Percentiles rank a stretch among this genome's conserved stretches.
Evolutionary conservation across 2,797 vertebrate genomes (phyloP).

Genomic region (Enteromius fasciolatus): DNA sequence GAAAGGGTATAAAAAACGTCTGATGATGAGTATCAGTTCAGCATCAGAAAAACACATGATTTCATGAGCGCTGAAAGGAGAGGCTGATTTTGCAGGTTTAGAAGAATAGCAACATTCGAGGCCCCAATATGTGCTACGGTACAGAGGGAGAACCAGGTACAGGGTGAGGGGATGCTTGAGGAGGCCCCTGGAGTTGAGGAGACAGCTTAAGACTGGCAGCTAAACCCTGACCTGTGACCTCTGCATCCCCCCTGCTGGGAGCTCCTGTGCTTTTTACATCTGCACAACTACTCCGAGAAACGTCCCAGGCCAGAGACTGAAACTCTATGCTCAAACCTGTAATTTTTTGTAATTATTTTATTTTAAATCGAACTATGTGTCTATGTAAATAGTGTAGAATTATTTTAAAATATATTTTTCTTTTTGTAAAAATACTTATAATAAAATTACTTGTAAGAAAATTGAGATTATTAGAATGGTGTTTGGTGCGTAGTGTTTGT

Average conservation of each 20-base stretch:
- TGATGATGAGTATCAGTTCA: constrained; percentile 7
- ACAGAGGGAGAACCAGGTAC: constrained; percentile 49
- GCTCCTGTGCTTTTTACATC: constrained; percentile 22
- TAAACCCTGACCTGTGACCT: constrained; percentile 69
- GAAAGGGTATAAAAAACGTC: background rate
- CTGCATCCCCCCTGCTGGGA: constrained; percentile 56
- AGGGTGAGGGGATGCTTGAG: constrained; percentile 50
- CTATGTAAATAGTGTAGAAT: constrained; percentile 82
- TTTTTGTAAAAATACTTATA: constrained; percentile 65
- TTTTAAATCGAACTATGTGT: constrained; percentile 19
- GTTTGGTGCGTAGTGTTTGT: constrained; percentile 64
- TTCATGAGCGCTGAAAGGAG: constrained; percentile 5
- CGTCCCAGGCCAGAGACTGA: constrained; percentile 42
- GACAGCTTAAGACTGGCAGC: constrained; percentile 75
- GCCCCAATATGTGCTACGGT: constrained; percentile 26
- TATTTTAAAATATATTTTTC: constrained; percentile 47
- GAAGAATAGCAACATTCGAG: constrained; percentile 42
- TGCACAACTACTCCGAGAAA: constrained; percentile 14
- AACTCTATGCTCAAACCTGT: constrained; percentile 58
- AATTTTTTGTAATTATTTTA: constrained; percentile 64
- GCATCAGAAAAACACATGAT: background rate
- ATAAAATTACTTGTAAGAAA: constrained; percentile 62
- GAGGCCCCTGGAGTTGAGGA: constrained; percentile 62
- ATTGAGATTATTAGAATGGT: constrained; percentile 60
- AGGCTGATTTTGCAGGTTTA: constrained; percentile 29